Evolutionary conservation across 2,113 vertebrate species (phyloP).

Genomic region (Notothenia coriiceps): DNA sequence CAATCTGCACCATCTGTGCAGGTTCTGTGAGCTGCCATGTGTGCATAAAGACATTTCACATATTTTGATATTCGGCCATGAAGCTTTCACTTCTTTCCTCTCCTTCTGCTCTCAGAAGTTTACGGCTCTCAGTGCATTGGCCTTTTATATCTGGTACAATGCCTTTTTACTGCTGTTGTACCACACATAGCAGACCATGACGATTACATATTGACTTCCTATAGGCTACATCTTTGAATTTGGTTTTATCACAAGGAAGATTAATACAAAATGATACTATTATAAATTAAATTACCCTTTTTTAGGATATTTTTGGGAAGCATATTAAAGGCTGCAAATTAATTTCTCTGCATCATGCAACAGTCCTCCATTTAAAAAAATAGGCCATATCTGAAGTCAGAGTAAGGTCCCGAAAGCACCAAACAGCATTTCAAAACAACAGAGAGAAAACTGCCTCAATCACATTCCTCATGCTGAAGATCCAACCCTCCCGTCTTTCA

Average conservation of each 20-base stretch:
- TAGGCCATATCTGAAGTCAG: constrained; percentile 29
- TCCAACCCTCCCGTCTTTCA: constrained; percentile 41
- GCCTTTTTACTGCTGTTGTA: background rate
- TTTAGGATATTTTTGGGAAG: background rate
- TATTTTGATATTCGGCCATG: constrained; percentile 22
- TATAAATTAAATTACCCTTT: background rate
- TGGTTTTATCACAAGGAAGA: background rate
- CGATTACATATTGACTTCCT: background rate
- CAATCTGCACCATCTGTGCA: constrained; percentile 30
- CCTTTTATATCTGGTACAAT: constrained; percentile 1
- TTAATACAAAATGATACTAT: background rate
- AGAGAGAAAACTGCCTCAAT: constrained; percentile 58
- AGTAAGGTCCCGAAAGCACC: constrained; percentile 25
- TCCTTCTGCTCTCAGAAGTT: constrained; percentile 8
- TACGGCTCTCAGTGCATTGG: background rate
- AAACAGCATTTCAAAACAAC: constrained; percentile 35
- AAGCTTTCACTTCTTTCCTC: constrained; percentile 15
- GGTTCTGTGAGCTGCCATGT: constrained; percentile 33
- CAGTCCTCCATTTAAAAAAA: constrained; percentile 9
- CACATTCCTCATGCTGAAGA: constrained; percentile 39
- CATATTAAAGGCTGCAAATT: background rate
- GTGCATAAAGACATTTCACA: constrained; percentile 13
- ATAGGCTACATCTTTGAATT: background rate
- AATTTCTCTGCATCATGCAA: background rate
- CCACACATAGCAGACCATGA: background rate